Evolutionary conservation across 2,113 vertebrate genomes (phyloP), one percentile per base, ranked within the genome.

Genomic region (Climacteris rufus): DNA sequence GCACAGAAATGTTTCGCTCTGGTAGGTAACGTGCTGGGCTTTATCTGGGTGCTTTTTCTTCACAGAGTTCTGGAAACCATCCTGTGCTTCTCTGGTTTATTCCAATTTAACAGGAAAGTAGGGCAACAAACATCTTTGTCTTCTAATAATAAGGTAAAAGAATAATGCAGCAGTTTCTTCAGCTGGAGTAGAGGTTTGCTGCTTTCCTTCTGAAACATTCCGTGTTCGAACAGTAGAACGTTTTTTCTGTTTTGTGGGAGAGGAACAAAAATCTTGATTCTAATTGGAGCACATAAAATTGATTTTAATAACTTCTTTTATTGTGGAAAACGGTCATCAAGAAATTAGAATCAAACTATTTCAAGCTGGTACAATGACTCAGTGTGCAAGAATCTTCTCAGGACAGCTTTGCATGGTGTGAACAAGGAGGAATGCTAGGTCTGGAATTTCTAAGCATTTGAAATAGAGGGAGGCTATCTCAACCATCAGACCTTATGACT

Each of bases 1-100:
- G 99, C 99, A 68, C 99, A 99, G 97, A 99, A 99, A 83, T 99
- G 99, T 95, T 99, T 99, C 10, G 99, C 99, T 40, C 97, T 99
- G 89, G 99, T 99, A 97, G 97, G 99, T 98, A 31, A 81, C 1
- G 0, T 47, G 52, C 21, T 77, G 52, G 31, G 79, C 8, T 66
- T 89, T 33, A 2, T n/a, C 75, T 79, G 59, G 8, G 42, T 69
- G 39, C 8, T 83, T 52, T 24, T 60, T 68, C 22, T 71, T 60
- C 61, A 23, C 50, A 74, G 44, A 65, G 20, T 59, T 87, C 44
- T 80, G 22, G n/a, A 56, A 90, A 88, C 59, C 28, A 17, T 37
- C 14, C 0, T n/a, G 6, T 84, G 12, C 78, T 94, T 68, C 40
- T 86, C 37, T 76, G 37, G 9, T 66, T 74, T 49, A 59, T 56